These are phyloP conservation scores for Stichodactyla mertensii DNA, from an alignment of 64 coral and sea anemone genomes.

Conservation along the genomic window DNA sequence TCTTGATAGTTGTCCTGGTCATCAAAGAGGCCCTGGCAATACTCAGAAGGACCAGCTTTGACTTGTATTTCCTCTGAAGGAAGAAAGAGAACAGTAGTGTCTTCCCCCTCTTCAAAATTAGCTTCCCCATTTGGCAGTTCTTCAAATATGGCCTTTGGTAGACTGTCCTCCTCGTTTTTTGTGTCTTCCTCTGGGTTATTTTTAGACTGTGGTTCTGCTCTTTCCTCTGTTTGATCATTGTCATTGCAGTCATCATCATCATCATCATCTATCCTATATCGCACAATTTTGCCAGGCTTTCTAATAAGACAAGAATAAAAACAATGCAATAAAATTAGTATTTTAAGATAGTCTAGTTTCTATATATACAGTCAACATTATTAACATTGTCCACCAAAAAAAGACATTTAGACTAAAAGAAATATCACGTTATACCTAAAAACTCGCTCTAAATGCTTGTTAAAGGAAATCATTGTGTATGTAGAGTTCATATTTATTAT, in stretches of 20 bases:
- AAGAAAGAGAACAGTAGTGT: neutral
- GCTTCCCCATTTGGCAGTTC: slow-evolving; percentile 16
- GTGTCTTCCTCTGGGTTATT: neutral
- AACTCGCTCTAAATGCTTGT: no score
- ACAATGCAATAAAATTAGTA: neutral
- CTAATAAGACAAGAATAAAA: neutral
- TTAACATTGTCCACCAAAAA: no score
- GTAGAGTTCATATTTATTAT: no score
- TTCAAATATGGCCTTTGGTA: slow-evolving; percentile 7
- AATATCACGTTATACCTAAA: no score
- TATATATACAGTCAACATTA: no score
- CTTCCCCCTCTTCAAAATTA: neutral
- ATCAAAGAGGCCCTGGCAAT: neutral
- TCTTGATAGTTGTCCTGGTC: neutral
- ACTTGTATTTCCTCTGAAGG: slow-evolving; percentile 8
- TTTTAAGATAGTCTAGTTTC: no score
- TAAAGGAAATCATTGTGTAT: no score
- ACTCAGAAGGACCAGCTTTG: slow-evolving; percentile 5
- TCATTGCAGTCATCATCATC: slow-evolving; percentile 23
- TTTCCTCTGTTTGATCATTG: neutral
- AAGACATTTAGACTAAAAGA: no score
- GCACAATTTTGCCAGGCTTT: slow-evolving; percentile 9
- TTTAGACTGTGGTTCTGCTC: neutral
- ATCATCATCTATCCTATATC: slow-evolving; percentile 20
- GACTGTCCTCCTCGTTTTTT: neutral